Percentiles rank a stretch among this genome's conserved stretches.
These are phyloP conservation scores for Octonoba sinensis DNA, from an alignment of 2,888 invertebrate species.

Conservation along the genomic window DNA sequence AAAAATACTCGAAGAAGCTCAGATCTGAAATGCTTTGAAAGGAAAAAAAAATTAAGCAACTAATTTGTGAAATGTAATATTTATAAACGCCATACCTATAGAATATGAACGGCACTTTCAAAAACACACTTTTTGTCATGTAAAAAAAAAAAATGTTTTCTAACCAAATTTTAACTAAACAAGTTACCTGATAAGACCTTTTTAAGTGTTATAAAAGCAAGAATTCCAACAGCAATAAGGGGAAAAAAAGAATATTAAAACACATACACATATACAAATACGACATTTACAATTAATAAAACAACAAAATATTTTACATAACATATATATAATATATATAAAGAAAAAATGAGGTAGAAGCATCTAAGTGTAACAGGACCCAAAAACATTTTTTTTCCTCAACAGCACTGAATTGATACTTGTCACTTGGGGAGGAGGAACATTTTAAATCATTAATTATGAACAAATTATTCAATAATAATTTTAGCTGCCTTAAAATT, in stretches of 20 bases:
- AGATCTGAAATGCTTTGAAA: conserved; percentile 10
- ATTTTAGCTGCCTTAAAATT: no score
- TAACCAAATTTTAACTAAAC: not conserved
- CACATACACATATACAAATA: conserved; percentile 36
- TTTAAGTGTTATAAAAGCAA: conserved; percentile 34
- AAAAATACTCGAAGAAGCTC: conserved; percentile 21
- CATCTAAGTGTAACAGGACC: conserved; percentile 63
- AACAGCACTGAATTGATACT: conserved; percentile 30
- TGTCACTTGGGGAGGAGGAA: no score
- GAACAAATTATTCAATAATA: no score
- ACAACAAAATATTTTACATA: conserved; percentile 59
- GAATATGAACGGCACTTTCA: not conserved
- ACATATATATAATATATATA: conserved; percentile 55
- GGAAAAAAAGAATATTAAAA: conserved; percentile 24
- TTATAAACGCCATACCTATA: not conserved
- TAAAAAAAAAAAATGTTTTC: not conserved
- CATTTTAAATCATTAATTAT: no score
- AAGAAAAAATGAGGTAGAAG: conserved; percentile 63
- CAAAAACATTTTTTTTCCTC: conserved; percentile 50
- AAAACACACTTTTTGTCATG: conserved; percentile 1
- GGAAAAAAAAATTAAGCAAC: not conserved
- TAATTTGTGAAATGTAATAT: not conserved
- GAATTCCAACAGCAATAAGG: conserved; percentile 18
- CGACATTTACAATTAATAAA: conserved; percentile 26
- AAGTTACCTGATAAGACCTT: not conserved